Percentiles rank a stretch among this genome's conserved stretches.
phyloP scores from a whole-genome alignment of 2,797 vertebrate species.

The Chiloscyllium punctatum region DNA sequence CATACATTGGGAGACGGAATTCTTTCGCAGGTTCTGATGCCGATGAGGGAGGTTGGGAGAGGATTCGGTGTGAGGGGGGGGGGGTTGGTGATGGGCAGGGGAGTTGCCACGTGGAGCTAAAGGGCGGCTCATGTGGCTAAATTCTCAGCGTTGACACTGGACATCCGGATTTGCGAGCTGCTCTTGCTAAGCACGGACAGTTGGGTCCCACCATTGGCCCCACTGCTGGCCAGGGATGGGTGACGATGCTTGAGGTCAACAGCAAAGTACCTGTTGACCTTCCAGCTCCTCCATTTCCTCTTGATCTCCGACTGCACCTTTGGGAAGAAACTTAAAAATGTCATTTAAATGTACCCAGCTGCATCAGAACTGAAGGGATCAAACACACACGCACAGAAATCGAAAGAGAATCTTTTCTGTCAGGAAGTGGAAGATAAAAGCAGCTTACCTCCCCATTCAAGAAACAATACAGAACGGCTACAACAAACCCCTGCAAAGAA shows the following conservation, averaged over 20 bases:
- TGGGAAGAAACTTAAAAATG: slow-evolving; percentile 79
- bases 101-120: too few species aligned
- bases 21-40: not conserved
- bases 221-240: slow-evolving; percentile 94
- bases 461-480: slow-evolving; percentile 96
- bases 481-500: slow-evolving; percentile 82
- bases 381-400: not conserved
- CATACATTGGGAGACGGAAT: not conserved
- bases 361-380: slow-evolving; percentile 48
- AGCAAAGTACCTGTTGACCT: slow-evolving; percentile 97
- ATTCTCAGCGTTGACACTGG: slow-evolving; percentile 87
- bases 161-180: slow-evolving; percentile 99
- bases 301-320: slow-evolving; percentile 99
- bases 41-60: not conserved
- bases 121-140: slow-evolving; percentile 74
- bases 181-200: slow-evolving; percentile 99
- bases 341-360: slow-evolving; percentile 74
- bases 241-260: slow-evolving; percentile 98
- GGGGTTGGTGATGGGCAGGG: too few species aligned
- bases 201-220: slow-evolving; percentile 93
- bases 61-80: not conserved
- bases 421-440: not conserved
- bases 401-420: not conserved
- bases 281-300: slow-evolving; percentile 99
- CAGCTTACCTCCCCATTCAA: slow-evolving; percentile 92